Evolutionary conservation across 1,140 invertebrate species (phyloP).

Genomic region (Heliconius eleuchia): DNA sequence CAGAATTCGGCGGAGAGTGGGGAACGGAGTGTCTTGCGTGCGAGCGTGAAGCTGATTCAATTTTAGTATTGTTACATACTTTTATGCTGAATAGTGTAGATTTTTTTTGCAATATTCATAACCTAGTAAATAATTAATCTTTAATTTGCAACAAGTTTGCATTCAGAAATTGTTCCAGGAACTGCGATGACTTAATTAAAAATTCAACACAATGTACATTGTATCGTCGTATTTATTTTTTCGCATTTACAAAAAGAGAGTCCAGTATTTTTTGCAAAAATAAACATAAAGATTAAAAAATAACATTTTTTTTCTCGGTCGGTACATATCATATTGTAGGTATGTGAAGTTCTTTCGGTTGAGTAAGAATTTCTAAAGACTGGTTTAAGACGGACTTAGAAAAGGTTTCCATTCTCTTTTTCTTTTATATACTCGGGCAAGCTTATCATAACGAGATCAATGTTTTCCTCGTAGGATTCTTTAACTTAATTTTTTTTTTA

Average conservation of each 20-base stretch:
- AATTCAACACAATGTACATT: neutral
- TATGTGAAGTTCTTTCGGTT: neutral
- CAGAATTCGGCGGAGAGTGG: no score
- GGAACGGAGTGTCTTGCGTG: no score
- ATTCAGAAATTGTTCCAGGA: neutral
- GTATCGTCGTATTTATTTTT: no score
- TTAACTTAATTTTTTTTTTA: slow-evolving; percentile 6
- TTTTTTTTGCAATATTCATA: no score
- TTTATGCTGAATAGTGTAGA: no score
- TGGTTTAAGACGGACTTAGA: slow-evolving; percentile 11
- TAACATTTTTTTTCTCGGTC: no score
- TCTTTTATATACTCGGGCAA: slow-evolving; percentile 24
- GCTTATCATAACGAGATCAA: slow-evolving; percentile 32
- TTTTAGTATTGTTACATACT: no score
- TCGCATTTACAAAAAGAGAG: no score
- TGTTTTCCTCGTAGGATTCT: slow-evolving; percentile 17
- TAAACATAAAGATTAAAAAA: no score
- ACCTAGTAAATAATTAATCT: neutral
- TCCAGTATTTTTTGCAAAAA: neutral
- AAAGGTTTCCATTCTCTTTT: slow-evolving; percentile 6
- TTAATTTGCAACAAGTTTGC: slow-evolving; percentile 6
- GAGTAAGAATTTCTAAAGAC: slow-evolving; percentile 10
- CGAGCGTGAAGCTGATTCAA: no score
- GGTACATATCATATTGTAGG: neutral
- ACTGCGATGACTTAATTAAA: slow-evolving; percentile 1